Conservation (phyloP, 2,113 vertebrate species). For the Gallinago undulata region DNA sequence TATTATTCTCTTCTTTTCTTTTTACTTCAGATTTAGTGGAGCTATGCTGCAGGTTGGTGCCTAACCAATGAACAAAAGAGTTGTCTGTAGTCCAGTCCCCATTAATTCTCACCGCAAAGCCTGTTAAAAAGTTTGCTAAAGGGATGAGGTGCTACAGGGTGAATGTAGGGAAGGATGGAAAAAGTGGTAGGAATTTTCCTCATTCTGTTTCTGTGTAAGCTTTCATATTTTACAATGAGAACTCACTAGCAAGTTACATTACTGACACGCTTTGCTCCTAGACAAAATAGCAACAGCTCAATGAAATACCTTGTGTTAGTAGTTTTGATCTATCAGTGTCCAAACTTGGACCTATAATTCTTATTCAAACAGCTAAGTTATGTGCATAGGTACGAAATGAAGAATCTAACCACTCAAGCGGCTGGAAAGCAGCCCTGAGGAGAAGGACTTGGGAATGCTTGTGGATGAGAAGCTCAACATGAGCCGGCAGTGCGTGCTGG, state of each 20-base stretch:
- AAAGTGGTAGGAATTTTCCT: not conserved
- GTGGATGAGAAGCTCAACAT: too few relatives aligned
- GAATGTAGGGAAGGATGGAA: not conserved
- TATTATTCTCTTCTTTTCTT: not conserved
- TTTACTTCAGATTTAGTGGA: not conserved
- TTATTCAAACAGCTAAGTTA: not conserved
- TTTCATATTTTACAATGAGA: not conserved
- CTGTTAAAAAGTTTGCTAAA: not conserved
- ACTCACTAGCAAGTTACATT: not conserved
- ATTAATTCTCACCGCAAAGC: not conserved
- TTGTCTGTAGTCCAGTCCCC: not conserved
- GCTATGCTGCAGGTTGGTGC: not conserved
- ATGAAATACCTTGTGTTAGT: not conserved
- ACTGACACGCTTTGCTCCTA: not conserved
- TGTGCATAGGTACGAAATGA: not conserved
- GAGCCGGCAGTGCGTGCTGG: too few relatives aligned
- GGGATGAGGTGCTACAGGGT: accelerated
- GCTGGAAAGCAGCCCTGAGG: too few relatives aligned
- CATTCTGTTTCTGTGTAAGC: not conserved
- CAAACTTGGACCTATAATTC: not conserved
- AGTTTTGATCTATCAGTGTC: not conserved
- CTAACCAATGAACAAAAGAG: not conserved
- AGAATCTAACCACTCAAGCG: not conserved
- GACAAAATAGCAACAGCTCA: not conserved
- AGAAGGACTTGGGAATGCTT: too few relatives aligned